phyloP scores from a whole-genome alignment of 2,113 vertebrate genomes.

The Callipepla squamata region DNA sequence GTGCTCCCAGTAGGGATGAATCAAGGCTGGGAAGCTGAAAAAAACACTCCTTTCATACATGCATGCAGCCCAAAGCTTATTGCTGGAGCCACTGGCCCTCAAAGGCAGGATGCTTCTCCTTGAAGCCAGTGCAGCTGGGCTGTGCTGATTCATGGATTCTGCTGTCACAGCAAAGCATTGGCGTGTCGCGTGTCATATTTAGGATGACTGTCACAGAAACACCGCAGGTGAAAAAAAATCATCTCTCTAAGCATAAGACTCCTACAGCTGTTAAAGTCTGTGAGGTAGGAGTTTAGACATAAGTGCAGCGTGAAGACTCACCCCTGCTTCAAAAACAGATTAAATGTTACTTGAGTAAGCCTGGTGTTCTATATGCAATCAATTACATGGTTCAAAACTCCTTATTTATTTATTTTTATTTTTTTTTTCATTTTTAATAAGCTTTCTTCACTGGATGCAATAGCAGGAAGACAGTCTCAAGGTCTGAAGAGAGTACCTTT shows the following conservation, averaged over 20 bases:
- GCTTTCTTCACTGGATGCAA: background rate
- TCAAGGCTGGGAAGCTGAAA: background rate
- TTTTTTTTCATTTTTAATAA: background rate
- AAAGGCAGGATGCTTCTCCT: background rate
- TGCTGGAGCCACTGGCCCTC: background rate
- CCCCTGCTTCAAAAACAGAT: background rate
- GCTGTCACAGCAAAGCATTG: background rate
- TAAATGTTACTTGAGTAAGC: background rate
- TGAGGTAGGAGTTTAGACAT: rapidly evolving
- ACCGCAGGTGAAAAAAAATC: background rate
- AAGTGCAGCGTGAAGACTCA: background rate
- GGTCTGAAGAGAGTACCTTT: background rate
- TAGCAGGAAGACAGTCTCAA: background rate
- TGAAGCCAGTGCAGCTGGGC: background rate
- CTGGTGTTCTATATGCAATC: background rate
- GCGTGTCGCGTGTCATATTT: background rate
- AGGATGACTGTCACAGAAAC: background rate
- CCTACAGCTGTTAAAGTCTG: background rate
- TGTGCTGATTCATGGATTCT: background rate
- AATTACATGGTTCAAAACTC: background rate
- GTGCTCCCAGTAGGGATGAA: rapidly evolving
- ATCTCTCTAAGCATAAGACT: background rate
- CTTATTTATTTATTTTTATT: background rate
- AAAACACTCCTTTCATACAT: background rate
- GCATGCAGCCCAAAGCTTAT: rapidly evolving